Base-by-base conservation (phyloP, 2,797 vertebrate genomes). In the Chiroxiphia lanceolata region DNA sequence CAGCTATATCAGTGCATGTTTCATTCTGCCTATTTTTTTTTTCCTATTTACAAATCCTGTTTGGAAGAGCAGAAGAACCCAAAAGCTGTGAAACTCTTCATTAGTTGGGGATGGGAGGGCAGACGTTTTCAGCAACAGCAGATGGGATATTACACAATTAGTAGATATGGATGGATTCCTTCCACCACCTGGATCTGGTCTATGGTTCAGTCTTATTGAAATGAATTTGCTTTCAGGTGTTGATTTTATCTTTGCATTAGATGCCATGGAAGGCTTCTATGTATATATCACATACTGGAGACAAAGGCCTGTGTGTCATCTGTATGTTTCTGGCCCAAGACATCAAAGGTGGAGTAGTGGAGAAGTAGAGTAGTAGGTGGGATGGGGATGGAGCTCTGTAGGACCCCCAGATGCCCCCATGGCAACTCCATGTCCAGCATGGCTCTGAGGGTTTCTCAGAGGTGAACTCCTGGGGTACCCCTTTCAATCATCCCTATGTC, bases 351-450 rank as follows among this genome's bases (percentile, higher is more conserved):
- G 40, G 40, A 40, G 40, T 40, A 40, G 27, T 7, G 64, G 15
- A 76, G 15, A 47, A 14, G 17, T 54, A 17, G 14, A 74, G 11
- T 26, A 36, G 16, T 47, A 47, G 20, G 4, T 82, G 45, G 5
- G 20, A 22, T 77, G 17, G 29, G 23, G 33, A 60, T n/a, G 45
- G 68, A 70, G 21, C 27, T 89, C 40, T 70, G 54, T 47, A 69
- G 75, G 53, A 61, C 13, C 21, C n/a, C 13, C 12, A 29, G 8
- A 5, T 76, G 27, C 50, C 27, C 50, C 51, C 51, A 53, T 70
- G 34, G 6, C 0, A 0, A 31, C 13, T 88, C 33, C 10, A 4
- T 22, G 63, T 44, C 51, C 33, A 48, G 18, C 33, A 38, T 53
- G 18, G 11, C 40, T 76, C 31, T 51, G 44, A 31, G 10, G 5